These are phyloP conservation scores for Halocynthia aurantium DNA, from an alignment of 23 tunicate genomes.

Conservation along the genomic window DNA sequence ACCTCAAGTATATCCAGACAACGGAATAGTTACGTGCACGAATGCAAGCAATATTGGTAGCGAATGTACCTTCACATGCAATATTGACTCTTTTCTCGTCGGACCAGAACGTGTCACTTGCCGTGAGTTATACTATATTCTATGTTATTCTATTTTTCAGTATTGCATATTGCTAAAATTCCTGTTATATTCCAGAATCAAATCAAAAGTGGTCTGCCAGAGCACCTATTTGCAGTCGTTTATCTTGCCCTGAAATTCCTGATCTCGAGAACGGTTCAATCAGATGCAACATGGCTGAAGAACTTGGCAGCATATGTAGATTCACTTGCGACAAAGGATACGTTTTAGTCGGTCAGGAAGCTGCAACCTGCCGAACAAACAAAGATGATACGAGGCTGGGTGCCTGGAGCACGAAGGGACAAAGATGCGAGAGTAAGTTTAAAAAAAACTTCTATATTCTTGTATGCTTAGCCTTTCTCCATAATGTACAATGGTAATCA, in stretches of 20 bases:
- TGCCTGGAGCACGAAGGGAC: constrained; percentile 23
- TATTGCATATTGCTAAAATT: too few species aligned
- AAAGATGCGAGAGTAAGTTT: constrained; percentile 47
- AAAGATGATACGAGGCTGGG: constrained; percentile 7
- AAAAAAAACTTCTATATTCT: background rate
- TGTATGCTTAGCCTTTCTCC: background rate
- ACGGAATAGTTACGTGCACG: too few species aligned
- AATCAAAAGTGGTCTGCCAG: background rate
- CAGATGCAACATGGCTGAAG: constrained; percentile 37
- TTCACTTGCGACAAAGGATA: constrained; percentile 38
- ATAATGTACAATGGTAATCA: too few species aligned
- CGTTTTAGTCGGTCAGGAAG: constrained; percentile 6
- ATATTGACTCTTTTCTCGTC: background rate
- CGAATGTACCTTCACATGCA: background rate
- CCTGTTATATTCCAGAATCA: background rate
- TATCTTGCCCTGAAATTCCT: constrained; percentile 26
- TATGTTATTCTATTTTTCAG: background rate
- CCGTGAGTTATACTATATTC: background rate
- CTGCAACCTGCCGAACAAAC: constrained; percentile 3
- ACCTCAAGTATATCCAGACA: too few species aligned
- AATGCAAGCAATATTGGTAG: background rate
- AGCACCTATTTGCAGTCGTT: background rate
- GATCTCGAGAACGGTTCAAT: constrained; percentile 17
- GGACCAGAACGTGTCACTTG: background rate
- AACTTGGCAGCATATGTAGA: constrained; percentile 35